Evolutionary conservation across 1,140 invertebrate species (phyloP).

Genomic region (Mactra quadrangularis): DNA sequence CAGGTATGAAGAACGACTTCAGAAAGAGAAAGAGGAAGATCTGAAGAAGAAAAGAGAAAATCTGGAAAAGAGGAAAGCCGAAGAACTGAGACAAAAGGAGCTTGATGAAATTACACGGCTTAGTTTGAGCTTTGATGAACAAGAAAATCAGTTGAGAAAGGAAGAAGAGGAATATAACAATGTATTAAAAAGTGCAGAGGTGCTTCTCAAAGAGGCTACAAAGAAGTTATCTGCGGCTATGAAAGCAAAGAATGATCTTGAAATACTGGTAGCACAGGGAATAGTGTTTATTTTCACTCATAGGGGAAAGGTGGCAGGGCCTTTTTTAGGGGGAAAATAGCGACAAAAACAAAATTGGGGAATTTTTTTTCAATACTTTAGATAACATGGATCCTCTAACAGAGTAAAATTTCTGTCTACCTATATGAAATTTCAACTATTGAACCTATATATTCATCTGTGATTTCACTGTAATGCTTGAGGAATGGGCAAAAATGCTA

Average conservation of each 20-base stretch:
- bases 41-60: background rate
- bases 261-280: constrained; percentile 37
- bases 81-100: constrained; percentile 27
- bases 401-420: no score
- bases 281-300: no score
- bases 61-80: background rate
- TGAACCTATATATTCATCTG: no score
- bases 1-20: constrained; percentile 18
- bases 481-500: no score
- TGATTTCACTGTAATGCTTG: no score
- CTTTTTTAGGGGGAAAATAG: no score
- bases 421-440: no score
- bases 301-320: no score
- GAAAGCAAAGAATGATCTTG: constrained; percentile 41
- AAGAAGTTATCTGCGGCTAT: constrained; percentile 6
- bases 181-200: constrained; percentile 23
- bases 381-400: no score
- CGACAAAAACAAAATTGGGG: no score
- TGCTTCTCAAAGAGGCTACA: constrained; percentile 32
- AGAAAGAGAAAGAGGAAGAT: constrained; percentile 34
- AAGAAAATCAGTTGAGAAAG: constrained; percentile 17
- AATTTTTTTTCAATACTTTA: no score
- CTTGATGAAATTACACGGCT: constrained; percentile 6
- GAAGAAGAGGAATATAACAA: constrained; percentile 13
- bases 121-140: background rate